These are phyloP conservation scores for Homarus americanus DNA, from an alignment of 1,140 invertebrate genomes.

Conservation along the genomic window DNA sequence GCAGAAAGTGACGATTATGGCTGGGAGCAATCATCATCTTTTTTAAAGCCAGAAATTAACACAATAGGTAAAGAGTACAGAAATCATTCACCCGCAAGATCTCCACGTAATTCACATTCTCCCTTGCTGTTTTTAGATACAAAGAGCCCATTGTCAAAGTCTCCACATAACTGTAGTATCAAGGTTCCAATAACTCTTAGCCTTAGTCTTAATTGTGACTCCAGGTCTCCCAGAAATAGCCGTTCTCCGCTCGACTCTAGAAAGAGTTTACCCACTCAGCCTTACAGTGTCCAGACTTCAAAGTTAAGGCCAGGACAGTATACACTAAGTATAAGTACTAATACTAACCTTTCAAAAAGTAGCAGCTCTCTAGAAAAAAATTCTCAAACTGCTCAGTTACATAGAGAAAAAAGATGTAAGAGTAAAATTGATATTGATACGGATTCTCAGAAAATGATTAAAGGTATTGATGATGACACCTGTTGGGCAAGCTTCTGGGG, in stretches of 20 bases:
- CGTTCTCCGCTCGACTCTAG: not conserved
- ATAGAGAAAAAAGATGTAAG: conserved; percentile 1
- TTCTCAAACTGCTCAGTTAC: not conserved
- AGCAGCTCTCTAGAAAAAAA: not conserved
- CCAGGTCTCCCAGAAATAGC: not conserved
- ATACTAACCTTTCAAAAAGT: not conserved
- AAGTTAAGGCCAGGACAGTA: conserved; percentile 5
- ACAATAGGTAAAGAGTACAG: not conserved
- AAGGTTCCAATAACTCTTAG: not conserved
- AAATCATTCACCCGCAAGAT: not conserved
- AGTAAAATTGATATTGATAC: not conserved
- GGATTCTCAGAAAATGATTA: conserved; percentile 21
- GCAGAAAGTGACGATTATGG: conserved; percentile 29
- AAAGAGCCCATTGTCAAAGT: conserved; percentile 9
- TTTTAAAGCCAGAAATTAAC: not conserved
- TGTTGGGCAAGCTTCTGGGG: conserved; percentile 49
- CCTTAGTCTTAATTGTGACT: not conserved
- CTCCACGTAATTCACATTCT: conserved; percentile 8
- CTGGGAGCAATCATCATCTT: not conserved
- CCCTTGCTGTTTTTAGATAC: not conserved
- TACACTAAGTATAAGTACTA: not conserved
- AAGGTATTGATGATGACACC: conserved; percentile 26
- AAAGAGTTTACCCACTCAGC: not conserved
- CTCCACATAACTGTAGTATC: not conserved
- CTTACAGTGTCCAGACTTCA: not conserved